Evolutionary conservation across 2,797 vertebrate genomes (phyloP).

Genomic region (Gila robusta): DNA sequence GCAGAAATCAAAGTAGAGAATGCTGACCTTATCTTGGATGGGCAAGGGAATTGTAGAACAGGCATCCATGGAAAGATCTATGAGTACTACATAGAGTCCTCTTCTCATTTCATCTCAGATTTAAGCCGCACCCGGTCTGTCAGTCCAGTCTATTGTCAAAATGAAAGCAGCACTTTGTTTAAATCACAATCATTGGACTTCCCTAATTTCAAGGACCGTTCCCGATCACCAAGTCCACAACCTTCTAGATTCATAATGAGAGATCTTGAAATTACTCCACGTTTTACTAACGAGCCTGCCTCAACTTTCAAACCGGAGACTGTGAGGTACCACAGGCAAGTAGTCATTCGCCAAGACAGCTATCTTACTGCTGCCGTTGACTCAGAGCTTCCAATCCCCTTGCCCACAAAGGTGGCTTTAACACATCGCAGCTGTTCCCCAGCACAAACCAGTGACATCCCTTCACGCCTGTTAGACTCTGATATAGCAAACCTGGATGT

Average conservation of each 20-base stretch:
- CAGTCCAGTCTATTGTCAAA: background rate
- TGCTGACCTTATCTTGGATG: slow-evolving; percentile 73
- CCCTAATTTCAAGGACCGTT: slow-evolving; percentile 58
- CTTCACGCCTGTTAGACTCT: slow-evolving; percentile 31
- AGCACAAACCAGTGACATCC: slow-evolving; percentile 44
- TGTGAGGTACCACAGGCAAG: slow-evolving; percentile 60
- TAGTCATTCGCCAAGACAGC: slow-evolving; percentile 78
- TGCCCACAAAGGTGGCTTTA: slow-evolving; percentile 35
- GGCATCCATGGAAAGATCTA: slow-evolving; percentile 87
- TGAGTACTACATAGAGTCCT: slow-evolving; percentile 85
- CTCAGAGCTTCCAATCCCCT: slow-evolving; percentile 76
- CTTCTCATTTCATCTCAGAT: slow-evolving; percentile 77
- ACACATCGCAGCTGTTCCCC: background rate
- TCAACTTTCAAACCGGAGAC: slow-evolving; percentile 53
- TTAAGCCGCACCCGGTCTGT: slow-evolving; percentile 52
- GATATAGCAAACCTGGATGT: slow-evolving; percentile 51
- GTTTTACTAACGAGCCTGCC: slow-evolving; percentile 34
- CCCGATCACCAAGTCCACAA: slow-evolving; percentile 69
- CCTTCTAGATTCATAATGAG: slow-evolving; percentile 66
- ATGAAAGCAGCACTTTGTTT: rapidly evolving
- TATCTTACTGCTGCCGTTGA: slow-evolving; percentile 79
- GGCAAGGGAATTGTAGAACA: slow-evolving; percentile 62
- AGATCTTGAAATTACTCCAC: slow-evolving; percentile 69
- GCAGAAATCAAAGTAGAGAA: slow-evolving; percentile 87
- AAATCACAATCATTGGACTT: slow-evolving; percentile 64